Conservation (phyloP, 2,888 invertebrate genomes). For the Tillus elongatus region DNA sequence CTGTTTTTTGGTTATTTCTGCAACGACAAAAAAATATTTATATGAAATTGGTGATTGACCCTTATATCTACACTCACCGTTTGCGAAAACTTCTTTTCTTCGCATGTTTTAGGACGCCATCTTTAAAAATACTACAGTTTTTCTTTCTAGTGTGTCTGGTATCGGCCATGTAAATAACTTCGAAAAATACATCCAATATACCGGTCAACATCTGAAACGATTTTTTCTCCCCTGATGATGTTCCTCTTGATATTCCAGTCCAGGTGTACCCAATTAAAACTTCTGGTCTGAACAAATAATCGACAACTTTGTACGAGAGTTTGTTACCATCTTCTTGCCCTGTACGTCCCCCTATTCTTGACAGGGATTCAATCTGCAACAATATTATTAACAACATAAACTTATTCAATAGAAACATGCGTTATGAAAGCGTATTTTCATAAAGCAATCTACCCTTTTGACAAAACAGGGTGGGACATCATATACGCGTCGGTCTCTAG, state of each 20-base stretch:
- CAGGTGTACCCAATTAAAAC: conserved; percentile 20
- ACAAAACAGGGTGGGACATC: too few relatives aligned
- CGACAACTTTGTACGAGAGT: conserved; percentile 19
- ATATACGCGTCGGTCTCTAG: too few relatives aligned
- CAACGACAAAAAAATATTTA: too few relatives aligned
- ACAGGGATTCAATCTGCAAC: conserved; percentile 10
- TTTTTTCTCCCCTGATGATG: conserved; percentile 13
- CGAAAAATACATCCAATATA: conserved; percentile 20
- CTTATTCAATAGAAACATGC: too few relatives aligned
- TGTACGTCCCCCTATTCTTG: conserved; percentile 9
- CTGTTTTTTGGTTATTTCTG: too few relatives aligned
- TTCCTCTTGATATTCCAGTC: conserved; percentile 19
- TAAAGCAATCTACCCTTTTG: too few relatives aligned
- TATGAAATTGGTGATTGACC: too few relatives aligned
- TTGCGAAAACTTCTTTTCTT: conserved; percentile 21
- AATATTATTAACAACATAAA: not conserved
- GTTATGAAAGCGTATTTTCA: too few relatives aligned
- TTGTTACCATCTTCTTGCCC: conserved; percentile 20
- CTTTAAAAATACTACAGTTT: conserved; percentile 20
- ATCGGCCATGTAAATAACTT: conserved; percentile 20
- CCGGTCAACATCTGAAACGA: conserved; percentile 19
- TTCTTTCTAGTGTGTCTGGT: conserved; percentile 20
- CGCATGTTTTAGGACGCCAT: conserved; percentile 21
- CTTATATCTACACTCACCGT: conserved; percentile 16
- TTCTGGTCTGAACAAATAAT: conserved; percentile 16